These are phyloP conservation scores for Watersipora subatra DNA, from an alignment of 1,140 invertebrate genomes.

Conservation along the genomic window DNA sequence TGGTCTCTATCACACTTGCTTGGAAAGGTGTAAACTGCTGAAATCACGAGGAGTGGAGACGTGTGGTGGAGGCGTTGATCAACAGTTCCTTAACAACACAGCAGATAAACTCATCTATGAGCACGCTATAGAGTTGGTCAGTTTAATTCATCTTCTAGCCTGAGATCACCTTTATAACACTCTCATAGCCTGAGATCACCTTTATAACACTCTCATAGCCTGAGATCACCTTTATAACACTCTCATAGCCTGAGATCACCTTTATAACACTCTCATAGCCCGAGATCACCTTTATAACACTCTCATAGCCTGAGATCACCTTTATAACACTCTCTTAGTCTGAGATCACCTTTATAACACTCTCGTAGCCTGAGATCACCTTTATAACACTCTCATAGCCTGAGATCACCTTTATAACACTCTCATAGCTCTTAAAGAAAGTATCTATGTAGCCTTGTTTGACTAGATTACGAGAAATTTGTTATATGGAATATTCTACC, in stretches of 20 bases:
- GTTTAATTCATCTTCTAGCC: constrained; percentile 12
- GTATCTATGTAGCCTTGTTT: too few species aligned
- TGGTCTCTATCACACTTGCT: constrained; percentile 69
- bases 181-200: not conserved
- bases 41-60: constrained; percentile 53
- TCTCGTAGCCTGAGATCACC: too few species aligned
- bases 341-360: too few species aligned
- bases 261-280: too few species aligned
- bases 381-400: too few species aligned
- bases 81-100: constrained; percentile 50
- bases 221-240: not conserved
- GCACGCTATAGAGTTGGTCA: constrained; percentile 87
- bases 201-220: not conserved
- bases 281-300: too few species aligned
- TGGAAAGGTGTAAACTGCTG: constrained; percentile 72
- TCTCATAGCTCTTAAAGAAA: too few species aligned
- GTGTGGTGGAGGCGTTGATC: constrained; percentile 33
- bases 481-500: too few species aligned
- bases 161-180: not conserved
- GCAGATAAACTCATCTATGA: constrained; percentile 91
- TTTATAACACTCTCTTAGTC: too few species aligned
- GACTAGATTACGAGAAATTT: too few species aligned
- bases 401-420: too few species aligned
- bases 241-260: not conserved
- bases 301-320: too few species aligned